phyloP scores from a whole-genome alignment of 2,888 invertebrate species.

The Sialis lutaria region DNA sequence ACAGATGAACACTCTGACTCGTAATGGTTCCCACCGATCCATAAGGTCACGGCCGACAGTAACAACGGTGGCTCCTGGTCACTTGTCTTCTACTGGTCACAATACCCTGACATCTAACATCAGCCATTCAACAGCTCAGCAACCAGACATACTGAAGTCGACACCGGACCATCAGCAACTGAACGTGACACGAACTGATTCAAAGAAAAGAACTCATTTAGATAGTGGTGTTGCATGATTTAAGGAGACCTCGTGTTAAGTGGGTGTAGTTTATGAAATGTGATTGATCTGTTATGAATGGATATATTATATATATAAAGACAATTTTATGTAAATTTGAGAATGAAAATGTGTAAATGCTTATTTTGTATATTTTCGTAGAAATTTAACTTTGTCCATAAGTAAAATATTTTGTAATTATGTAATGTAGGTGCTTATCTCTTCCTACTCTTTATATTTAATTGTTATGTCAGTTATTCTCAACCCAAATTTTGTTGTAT shows the following conservation, averaged over 20 bases:
- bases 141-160: conserved; percentile 72
- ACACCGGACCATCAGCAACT: conserved; percentile 63
- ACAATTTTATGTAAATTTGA: too few species aligned
- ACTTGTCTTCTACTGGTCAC: conserved; percentile 19
- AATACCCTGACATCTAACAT: conserved; percentile 18
- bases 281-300: too few species aligned
- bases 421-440: too few species aligned
- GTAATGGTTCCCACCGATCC: conserved; percentile 50
- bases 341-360: too few species aligned
- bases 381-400: too few species aligned
- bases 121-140: conserved; percentile 29
- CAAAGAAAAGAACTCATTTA: conserved; percentile 28
- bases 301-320: too few species aligned
- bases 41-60: conserved; percentile 25
- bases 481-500: too few species aligned
- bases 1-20: conserved; percentile 59
- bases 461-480: too few species aligned
- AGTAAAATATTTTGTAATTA: too few species aligned
- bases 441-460: too few species aligned
- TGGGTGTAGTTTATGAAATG: neutral
- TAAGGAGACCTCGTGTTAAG: neutral
- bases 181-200: conserved; percentile 28
- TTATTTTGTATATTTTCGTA: too few species aligned
- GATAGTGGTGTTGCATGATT: conserved; percentile 30
- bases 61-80: conserved; percentile 18